These are phyloP conservation scores for Isurus oxyrinchus DNA, from an alignment of 2,113 vertebrate species.

Conservation along the genomic window DNA sequence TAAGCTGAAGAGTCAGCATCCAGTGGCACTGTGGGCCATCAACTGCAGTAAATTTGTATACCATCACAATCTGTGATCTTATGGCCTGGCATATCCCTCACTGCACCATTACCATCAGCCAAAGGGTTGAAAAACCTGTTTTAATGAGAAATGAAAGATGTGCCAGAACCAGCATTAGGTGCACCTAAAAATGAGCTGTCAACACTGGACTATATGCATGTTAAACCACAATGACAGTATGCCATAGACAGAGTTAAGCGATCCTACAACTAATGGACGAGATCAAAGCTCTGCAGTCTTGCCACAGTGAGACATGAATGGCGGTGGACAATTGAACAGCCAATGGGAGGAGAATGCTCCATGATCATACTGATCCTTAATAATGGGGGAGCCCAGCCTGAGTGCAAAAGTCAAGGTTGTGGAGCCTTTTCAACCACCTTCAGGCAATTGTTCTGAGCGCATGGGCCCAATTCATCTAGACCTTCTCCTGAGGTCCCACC, in stretches of 20 bases:
- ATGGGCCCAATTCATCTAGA: neutral
- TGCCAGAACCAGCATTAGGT: neutral
- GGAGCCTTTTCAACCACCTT: neutral
- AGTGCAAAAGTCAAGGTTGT: neutral
- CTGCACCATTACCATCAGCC: neutral
- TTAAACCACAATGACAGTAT: too few species aligned
- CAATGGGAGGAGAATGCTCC: neutral
- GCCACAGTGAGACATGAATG: neutral
- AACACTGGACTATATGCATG: neutral
- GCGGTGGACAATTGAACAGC: neutral
- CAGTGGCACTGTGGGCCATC: neutral
- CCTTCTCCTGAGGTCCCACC: neutral
- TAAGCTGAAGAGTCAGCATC: neutral
- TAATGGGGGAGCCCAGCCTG: neutral
- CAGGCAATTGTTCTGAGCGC: neutral
- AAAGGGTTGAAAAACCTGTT: neutral
- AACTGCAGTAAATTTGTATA: neutral
- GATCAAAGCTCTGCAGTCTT: neutral
- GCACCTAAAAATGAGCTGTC: neutral
- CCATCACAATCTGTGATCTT: neutral
- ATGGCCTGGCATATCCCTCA: neutral
- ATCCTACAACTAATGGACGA: neutral
- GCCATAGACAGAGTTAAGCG: neutral
- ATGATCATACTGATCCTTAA: neutral
- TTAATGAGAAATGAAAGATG: neutral